phyloP scores from a whole-genome alignment of 2,888 invertebrate species.

The Cylindroiulus punctatus region DNA sequence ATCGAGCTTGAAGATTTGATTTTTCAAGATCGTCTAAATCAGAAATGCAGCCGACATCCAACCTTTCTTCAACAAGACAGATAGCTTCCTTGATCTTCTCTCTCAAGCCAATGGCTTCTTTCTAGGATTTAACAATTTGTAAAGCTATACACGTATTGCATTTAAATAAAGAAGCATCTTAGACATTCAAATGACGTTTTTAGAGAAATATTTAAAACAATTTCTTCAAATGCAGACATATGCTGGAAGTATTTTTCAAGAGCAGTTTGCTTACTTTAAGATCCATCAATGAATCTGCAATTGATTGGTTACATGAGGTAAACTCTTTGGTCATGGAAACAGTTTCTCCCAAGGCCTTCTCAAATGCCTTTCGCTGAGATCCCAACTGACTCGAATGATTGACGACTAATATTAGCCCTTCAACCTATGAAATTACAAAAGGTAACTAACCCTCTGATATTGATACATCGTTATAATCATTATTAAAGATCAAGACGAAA shows the following conservation, averaged over 20 bases:
- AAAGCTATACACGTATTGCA: too few relatives aligned
- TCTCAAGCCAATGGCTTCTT: constrained; percentile 71
- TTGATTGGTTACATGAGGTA: constrained; percentile 69
- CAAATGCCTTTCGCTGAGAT: constrained; percentile 64
- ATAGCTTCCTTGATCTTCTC: constrained; percentile 72
- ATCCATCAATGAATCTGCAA: constrained; percentile 73
- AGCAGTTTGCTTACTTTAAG: constrained; percentile 67
- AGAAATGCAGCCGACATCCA: constrained; percentile 68
- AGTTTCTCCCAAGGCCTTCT: constrained; percentile 61
- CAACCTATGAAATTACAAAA: constrained; percentile 63
- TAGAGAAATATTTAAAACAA: too few relatives aligned
- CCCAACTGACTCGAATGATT: constrained; percentile 66
- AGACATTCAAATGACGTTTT: too few relatives aligned
- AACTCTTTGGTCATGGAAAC: constrained; percentile 66
- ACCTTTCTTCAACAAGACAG: constrained; percentile 71
- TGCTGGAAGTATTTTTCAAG: constrained; percentile 46
- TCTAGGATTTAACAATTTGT: constrained; percentile 68
- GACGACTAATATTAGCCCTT: constrained; percentile 67
- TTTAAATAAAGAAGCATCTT: too few relatives aligned
- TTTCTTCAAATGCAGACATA: too few relatives aligned
- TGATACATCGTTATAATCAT: background rate
- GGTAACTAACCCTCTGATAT: background rate
- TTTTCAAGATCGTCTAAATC: constrained; percentile 72
- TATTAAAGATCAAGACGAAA: background rate
- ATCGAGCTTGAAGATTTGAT: constrained; percentile 73